Evolutionary conservation across 2,888 invertebrate species (phyloP), one percentile per base, ranked within the genome.

Genomic region (Lacanobia oleracea): DNA sequence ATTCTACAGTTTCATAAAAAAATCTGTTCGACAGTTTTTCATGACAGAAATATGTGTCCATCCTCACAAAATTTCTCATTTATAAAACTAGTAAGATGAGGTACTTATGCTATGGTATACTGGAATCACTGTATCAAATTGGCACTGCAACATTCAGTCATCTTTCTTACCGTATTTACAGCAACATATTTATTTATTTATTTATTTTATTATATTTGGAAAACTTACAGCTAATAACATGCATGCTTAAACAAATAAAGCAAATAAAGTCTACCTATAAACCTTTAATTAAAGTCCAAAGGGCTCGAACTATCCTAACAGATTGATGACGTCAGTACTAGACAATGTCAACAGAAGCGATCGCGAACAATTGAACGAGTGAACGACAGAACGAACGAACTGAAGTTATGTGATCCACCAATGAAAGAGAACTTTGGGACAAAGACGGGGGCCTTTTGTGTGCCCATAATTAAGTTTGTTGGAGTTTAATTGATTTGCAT

Each of bases 401-500:
- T 80, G 57, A 82, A 87, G 86, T 87, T 86, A 83, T 81, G 79
- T 87, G 86, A 86, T 80, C 83, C 74, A 61, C 67, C 61, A 69
- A 67, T 80, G 87, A 85, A 85, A 81, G 85, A 85, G 85, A 85
- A 73, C 63, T 69, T 67, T 37, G 59, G 76, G 81, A 87, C 87
- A 87, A 85, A 86, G 86, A 69, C 74, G 75, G n/a, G 14, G 74
- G 77, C 80, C 87, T 84, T 89, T 88, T 88, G 89, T 89, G 77
- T 75, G 70, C 71, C 77, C 75, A 83, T 89, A 88, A 89, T 89
- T 88, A 88, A 89, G 87, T 89, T 87, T 73, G 82, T 78, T 69
- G 57, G 74, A 88, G 82, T 89, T 89, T 84, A 88, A 89, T 89
- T 88, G 88, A 88, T 89, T 88, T 82, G 75, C 84, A 85, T 84